Evolutionary conservation across 2,797 vertebrate genomes (phyloP).

Genomic region (Lates japonicus): DNA sequence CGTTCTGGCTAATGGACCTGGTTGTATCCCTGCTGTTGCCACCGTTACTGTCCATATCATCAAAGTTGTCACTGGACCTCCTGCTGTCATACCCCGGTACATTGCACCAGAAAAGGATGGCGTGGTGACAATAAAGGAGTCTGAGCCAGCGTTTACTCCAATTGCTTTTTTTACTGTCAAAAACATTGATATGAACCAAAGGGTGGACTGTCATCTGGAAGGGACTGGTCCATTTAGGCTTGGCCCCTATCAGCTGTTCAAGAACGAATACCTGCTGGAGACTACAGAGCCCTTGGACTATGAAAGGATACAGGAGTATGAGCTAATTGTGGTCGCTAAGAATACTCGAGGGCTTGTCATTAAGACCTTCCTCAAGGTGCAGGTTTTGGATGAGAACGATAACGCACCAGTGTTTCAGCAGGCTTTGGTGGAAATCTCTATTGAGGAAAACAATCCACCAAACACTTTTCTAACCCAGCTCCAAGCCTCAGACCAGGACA

Average conservation of each 20-base stretch:
- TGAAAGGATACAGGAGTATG: conserved; percentile 90
- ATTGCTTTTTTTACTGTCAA: conserved; percentile 97
- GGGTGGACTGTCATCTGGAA: conserved; percentile 91
- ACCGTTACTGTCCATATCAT: conserved; percentile 89
- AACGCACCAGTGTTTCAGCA: conserved; percentile 95
- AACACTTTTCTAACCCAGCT: conserved; percentile 93
- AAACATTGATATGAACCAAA: conserved; percentile 90
- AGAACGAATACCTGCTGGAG: conserved; percentile 95
- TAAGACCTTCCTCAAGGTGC: conserved; percentile 91
- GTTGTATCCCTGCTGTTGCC: conserved; percentile 96
- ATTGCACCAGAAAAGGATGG: conserved; percentile 94
- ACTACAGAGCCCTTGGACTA: conserved; percentile 94
- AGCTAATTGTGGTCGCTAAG: conserved; percentile 90
- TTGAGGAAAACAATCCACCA: conserved; percentile 96
- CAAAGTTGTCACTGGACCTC: conserved; percentile 91
- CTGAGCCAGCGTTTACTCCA: conserved; percentile 92
- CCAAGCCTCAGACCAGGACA: conserved; percentile 94
- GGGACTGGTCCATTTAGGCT: conserved; percentile 93
- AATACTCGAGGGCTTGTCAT: conserved; percentile 87
- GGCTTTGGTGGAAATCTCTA: conserved; percentile 90
- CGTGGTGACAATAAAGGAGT: conserved; percentile 92
- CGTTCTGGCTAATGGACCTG: conserved; percentile 92
- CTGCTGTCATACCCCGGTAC: conserved; percentile 91
- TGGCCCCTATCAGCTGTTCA: conserved; percentile 90
- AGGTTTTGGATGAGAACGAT: conserved; percentile 95